Conservation (phyloP, 2,797 vertebrate species). For the Gadopsis marmoratus region DNA sequence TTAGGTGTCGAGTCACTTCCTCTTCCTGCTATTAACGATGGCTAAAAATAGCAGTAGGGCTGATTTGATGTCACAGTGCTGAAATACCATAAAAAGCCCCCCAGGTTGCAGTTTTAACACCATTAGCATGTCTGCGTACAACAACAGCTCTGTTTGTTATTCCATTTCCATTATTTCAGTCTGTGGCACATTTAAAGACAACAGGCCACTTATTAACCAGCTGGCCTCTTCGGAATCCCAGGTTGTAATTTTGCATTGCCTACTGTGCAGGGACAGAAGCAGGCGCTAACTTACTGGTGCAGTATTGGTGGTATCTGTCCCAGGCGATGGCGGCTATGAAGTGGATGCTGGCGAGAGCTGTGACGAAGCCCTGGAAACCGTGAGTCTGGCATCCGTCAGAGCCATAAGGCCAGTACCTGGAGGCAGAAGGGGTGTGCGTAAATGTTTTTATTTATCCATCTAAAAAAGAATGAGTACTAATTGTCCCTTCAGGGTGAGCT, state of each 20-base stretch:
- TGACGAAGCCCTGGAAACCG: conserved; percentile 94
- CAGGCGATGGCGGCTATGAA: conserved; percentile 93
- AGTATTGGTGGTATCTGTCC: conserved; percentile 96
- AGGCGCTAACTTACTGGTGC: conserved; percentile 86
- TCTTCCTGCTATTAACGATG: not conserved
- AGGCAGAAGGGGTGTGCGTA: conserved; percentile 12
- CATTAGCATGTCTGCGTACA: not conserved
- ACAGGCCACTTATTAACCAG: conserved; percentile 33
- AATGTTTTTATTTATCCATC: not conserved
- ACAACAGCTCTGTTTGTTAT: not conserved
- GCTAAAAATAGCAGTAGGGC: conserved; percentile 1
- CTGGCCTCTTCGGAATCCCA: conserved; percentile 38
- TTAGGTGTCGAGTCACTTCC: not conserved
- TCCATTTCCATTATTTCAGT: not conserved
- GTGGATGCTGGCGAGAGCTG: conserved; percentile 92
- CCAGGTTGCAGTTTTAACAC: not conserved
- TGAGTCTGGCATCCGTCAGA: conserved; percentile 94
- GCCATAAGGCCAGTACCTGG: conserved; percentile 95
- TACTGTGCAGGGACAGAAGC: not conserved
- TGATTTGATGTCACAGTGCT: conserved; percentile 5
- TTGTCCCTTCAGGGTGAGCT: not conserved
- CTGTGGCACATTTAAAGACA: conserved; percentile 24
- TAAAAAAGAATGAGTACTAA: not conserved
- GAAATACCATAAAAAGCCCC: not conserved
- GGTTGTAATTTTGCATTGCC: not conserved